A percentile compares a stretch with the other conserved stretches of the same genome.
phyloP scores from a whole-genome alignment of 1,140 invertebrate species.

The Drosophila miranda region DNA sequence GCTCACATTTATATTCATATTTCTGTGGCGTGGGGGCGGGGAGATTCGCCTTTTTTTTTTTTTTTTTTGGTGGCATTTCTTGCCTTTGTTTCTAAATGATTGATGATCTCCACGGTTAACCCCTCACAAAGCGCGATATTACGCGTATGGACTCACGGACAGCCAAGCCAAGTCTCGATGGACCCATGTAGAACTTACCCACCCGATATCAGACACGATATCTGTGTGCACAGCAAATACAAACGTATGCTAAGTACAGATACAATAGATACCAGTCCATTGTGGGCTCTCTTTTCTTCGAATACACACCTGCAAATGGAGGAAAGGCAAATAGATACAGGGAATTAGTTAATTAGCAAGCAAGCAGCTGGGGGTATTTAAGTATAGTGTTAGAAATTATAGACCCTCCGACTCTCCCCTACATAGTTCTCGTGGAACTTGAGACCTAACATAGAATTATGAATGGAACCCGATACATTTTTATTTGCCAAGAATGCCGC shows the following conservation, averaged over 20 bases:
- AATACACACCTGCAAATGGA: slow-evolving; percentile 67
- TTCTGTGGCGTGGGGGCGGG: slow-evolving; percentile 50
- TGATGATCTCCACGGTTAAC: slow-evolving; percentile 64
- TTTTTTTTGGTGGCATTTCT: slow-evolving; percentile 22
- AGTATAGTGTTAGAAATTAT: slow-evolving; percentile 17
- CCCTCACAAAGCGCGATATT: slow-evolving; percentile 39
- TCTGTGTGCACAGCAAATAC: slow-evolving; percentile 3
- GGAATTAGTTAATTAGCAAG: slow-evolving; percentile 44
- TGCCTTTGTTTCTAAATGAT: slow-evolving; percentile 65
- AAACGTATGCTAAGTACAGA: slow-evolving; percentile 14
- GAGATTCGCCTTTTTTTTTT: slow-evolving; percentile 23
- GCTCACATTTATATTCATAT: slow-evolving; percentile 76
- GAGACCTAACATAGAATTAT: too few species aligned
- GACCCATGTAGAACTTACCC: slow-evolving; percentile 26
- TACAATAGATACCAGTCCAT: slow-evolving; percentile 15
- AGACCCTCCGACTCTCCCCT: not conserved
- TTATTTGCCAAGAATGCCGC: too few species aligned
- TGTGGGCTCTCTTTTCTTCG: slow-evolving; percentile 17
- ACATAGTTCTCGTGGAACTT: not conserved
- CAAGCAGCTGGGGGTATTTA: slow-evolving; percentile 1
- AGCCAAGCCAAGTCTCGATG: slow-evolving; percentile 54
- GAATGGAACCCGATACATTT: too few species aligned
- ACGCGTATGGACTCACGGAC: slow-evolving; percentile 37
- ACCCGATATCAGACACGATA: slow-evolving; percentile 27
- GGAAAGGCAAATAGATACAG: slow-evolving; percentile 34